Percentiles rank a stretch among this genome's conserved stretches.
Evolutionary conservation across 2,888 invertebrate species (phyloP).

Genomic region (Lamellibrachia columna): DNA sequence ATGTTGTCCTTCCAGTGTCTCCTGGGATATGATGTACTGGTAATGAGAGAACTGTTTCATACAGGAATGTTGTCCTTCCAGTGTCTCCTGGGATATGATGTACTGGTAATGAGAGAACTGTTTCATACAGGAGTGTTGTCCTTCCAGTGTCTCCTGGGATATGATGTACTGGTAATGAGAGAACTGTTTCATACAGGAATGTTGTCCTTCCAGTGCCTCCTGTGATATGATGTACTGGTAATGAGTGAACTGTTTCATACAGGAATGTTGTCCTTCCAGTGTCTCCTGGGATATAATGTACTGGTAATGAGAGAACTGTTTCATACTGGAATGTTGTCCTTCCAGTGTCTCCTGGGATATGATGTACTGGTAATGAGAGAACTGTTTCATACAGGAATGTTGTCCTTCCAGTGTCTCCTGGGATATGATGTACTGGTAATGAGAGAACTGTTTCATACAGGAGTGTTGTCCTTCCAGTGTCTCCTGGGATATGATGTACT

Average conservation of each 20-base stretch:
- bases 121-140: constrained; percentile 40
- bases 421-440: background rate
- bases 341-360: background rate
- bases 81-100: background rate
- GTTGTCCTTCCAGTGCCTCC: too few species aligned
- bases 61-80: constrained; percentile 47
- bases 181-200: constrained; percentile 41
- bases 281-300: background rate
- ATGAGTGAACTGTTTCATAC: background rate
- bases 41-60: background rate
- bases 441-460: background rate
- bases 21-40: background rate
- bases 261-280: too few species aligned
- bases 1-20: constrained; percentile 39
- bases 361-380: background rate
- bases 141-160: background rate
- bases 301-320: background rate
- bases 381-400: too few species aligned
- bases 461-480: too few species aligned
- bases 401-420: too few species aligned
- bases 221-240: background rate
- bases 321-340: background rate
- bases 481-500: background rate
- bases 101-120: background rate
- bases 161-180: background rate